Percentiles rank a stretch among this genome's conserved stretches.
These are phyloP conservation scores for Gambusia yucatana DNA, from an alignment of 2,797 vertebrate genomes.

Conservation along the genomic window DNA sequence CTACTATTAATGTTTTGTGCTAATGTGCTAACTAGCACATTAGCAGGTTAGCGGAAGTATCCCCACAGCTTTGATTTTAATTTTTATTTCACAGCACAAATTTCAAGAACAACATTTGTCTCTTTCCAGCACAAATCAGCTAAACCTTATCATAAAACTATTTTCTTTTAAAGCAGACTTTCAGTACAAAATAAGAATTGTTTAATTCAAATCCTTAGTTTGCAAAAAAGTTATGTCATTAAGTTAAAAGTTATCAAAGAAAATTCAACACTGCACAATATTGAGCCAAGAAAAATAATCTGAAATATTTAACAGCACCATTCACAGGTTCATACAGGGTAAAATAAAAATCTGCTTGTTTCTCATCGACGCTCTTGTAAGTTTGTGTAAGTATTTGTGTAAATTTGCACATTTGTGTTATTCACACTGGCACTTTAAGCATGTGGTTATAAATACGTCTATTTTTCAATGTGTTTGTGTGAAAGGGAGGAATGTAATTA, in stretches of 20 bases:
- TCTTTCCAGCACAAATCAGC: neutral
- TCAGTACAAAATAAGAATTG: neutral
- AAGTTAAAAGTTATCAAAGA: neutral
- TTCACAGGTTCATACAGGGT: neutral
- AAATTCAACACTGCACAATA: neutral
- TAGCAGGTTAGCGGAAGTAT: neutral
- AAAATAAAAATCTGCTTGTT: neutral
- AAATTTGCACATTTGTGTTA: conserved; percentile 29
- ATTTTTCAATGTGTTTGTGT: conserved; percentile 36
- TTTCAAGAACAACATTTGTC: neutral
- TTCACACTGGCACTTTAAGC: conserved; percentile 20
- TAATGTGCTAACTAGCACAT: neutral
- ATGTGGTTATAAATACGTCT: conserved; percentile 16
- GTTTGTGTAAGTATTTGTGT: conserved; percentile 25
- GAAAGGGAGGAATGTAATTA: conserved; percentile 20
- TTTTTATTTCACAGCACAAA: neutral
- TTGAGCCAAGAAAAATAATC: neutral
- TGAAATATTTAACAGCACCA: neutral
- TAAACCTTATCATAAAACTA: neutral
- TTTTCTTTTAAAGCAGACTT: neutral
- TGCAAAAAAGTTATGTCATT: neutral
- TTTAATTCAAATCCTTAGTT: neutral
- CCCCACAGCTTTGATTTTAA: neutral
- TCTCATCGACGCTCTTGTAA: conserved; percentile 23
- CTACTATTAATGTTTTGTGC: neutral